Percentiles rank a stretch among this genome's conserved stretches.
phyloP scores from a whole-genome alignment of 2,797 vertebrate genomes.

The Sebastes flavidus region DNA sequence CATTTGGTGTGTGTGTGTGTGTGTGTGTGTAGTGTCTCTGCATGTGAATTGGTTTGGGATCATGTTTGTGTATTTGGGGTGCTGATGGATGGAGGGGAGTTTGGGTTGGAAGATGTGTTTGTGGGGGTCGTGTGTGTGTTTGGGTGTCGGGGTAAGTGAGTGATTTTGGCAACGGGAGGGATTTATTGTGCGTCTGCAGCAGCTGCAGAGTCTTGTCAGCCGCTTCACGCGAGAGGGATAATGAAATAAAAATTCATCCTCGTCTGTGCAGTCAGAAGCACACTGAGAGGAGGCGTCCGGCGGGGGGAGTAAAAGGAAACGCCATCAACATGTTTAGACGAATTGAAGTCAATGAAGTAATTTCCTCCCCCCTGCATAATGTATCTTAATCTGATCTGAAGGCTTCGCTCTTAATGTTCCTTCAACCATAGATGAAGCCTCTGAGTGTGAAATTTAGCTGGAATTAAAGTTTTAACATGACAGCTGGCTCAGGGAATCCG shows the following conservation, averaged over 20 bases:
- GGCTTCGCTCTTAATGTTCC: slow-evolving; percentile 72
- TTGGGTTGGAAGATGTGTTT: slow-evolving; percentile 11
- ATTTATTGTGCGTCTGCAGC: slow-evolving; percentile 36
- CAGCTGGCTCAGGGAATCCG: slow-evolving; percentile 71
- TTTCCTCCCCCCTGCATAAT: slow-evolving; percentile 66
- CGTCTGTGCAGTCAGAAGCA: slow-evolving; percentile 29
- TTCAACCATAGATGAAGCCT: slow-evolving; percentile 69
- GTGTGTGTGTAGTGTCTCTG: slow-evolving; percentile 2
- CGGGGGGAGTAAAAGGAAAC: slow-evolving; percentile 45
- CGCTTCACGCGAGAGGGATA: slow-evolving; percentile 8
- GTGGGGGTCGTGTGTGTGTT: slow-evolving; percentile 15
- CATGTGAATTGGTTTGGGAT: slow-evolving; percentile 22
- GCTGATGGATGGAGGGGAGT: neutral
- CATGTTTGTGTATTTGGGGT: slow-evolving; percentile 25
- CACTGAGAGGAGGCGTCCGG: slow-evolving; percentile 23
- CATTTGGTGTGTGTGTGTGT: neutral
- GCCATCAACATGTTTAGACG: slow-evolving; percentile 63
- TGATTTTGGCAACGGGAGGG: slow-evolving; percentile 3
- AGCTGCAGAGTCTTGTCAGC: slow-evolving; percentile 22
- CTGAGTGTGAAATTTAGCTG: slow-evolving; percentile 78
- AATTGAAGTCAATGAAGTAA: slow-evolving; percentile 61
- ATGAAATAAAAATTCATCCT: slow-evolving; percentile 40
- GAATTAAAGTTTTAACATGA: slow-evolving; percentile 80
- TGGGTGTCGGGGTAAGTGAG: slow-evolving; percentile 21
- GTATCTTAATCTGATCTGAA: slow-evolving; percentile 77